Conservation (phyloP, 2,797 vertebrate genomes). For the Meriones psammophilus region DNA sequence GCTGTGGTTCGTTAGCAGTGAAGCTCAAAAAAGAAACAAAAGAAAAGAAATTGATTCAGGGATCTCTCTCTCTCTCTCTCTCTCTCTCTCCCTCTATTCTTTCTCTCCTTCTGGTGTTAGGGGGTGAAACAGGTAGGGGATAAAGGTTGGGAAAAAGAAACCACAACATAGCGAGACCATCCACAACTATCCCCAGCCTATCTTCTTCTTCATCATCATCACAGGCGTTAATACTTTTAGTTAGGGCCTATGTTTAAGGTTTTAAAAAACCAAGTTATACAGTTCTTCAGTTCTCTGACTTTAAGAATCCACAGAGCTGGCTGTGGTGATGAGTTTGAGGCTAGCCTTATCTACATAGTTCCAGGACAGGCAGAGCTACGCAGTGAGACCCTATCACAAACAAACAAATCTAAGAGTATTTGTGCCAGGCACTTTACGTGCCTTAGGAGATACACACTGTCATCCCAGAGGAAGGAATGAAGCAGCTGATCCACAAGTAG, state of each 20-base stretch:
- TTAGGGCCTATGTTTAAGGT: constrained; percentile 11
- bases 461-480: not conserved
- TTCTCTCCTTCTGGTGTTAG: not conserved
- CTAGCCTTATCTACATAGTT: not conserved
- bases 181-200: not conserved
- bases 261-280: not conserved
- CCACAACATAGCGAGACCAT: not conserved
- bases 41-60: not conserved
- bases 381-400: not conserved
- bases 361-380: not conserved
- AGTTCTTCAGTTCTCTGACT: constrained; percentile 3
- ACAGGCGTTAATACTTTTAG: not conserved
- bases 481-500: not conserved
- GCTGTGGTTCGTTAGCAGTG: not conserved
- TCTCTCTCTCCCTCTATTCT: too few species aligned
- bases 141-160: not conserved
- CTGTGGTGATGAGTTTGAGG: not conserved
- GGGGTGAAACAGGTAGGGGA: not conserved
- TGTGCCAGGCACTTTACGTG: not conserved
- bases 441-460: not conserved
- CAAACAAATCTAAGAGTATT: not conserved
- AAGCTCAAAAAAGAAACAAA: not conserved
- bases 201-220: too few species aligned
- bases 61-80: too few species aligned
- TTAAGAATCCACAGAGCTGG: not conserved